Percentiles rank a stretch among this genome's conserved stretches.
phyloP scores from a whole-genome alignment of 2,888 invertebrate genomes.

The Volucella inanis region DNA sequence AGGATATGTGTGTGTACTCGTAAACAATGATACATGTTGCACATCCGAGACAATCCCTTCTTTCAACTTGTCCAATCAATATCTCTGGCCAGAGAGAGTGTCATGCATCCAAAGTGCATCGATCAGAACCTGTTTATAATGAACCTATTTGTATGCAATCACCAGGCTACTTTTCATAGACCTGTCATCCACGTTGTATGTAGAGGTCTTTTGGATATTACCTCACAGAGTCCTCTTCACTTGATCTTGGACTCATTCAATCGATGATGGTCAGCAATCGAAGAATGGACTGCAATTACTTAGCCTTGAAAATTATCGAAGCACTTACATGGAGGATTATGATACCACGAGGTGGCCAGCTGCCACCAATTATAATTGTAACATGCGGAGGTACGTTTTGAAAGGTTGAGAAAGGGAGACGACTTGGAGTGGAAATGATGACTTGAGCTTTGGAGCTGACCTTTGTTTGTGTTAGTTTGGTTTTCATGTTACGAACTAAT shows the following conservation, averaged over 20 bases:
- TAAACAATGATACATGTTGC: too few relatives aligned
- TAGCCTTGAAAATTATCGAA: conserved; percentile 46
- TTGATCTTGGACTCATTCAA: neutral
- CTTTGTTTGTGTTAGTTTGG: too few relatives aligned
- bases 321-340: conserved; percentile 30
- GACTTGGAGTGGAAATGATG: too few relatives aligned
- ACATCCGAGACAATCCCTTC: too few relatives aligned
- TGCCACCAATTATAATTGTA: conserved; percentile 32
- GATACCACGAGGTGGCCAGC: conserved; percentile 43
- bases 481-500: too few relatives aligned
- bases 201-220: conserved; percentile 8
- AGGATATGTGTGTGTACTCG: too few relatives aligned
- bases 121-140: conserved; percentile 47
- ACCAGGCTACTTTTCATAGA: conserved; percentile 34
- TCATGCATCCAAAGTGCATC: conserved; percentile 5
- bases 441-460: too few relatives aligned
- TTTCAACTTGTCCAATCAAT: conserved; percentile 8
- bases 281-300: conserved; percentile 28
- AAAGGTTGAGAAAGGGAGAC: neutral
- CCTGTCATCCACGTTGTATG: conserved; percentile 23
- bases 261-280: conserved; percentile 31
- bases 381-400: conserved; percentile 12
- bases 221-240: conserved; percentile 9
- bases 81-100: neutral
- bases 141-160: conserved; percentile 52